Evolutionary conservation across 2,888 invertebrate genomes (phyloP).

Genomic region (Diachrysia chrysitis): DNA sequence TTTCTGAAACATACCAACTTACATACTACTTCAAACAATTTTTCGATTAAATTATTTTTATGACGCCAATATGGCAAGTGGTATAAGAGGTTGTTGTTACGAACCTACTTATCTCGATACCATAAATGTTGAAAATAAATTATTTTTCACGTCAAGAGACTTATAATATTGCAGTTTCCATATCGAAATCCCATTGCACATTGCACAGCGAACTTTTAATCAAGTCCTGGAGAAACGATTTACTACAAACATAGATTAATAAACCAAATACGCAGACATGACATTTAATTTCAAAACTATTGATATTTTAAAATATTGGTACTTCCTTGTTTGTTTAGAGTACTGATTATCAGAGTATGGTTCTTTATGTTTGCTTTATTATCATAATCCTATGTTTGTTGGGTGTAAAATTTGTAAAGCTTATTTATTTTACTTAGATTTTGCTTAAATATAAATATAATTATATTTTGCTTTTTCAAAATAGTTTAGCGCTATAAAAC

Average conservation of each 20-base stretch:
- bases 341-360: too few relatives aligned
- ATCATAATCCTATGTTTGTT: too few relatives aligned
- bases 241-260: constrained; percentile 75
- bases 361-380: too few relatives aligned
- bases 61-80: not conserved
- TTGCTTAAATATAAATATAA: too few relatives aligned
- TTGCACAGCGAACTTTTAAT: constrained; percentile 86
- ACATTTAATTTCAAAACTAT: constrained; percentile 3
- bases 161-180: constrained; percentile 78
- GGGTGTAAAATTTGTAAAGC: too few relatives aligned
- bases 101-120: not conserved
- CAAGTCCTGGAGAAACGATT: constrained; percentile 87
- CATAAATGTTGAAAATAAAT: constrained; percentile 14
- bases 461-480: too few relatives aligned
- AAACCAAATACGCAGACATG: constrained; percentile 30
- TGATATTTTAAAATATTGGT: too few relatives aligned
- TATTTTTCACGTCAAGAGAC: constrained; percentile 60
- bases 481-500: too few relatives aligned
- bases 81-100: not conserved
- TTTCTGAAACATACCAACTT: too few relatives aligned
- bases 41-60: not conserved
- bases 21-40: too few relatives aligned
- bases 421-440: too few relatives aligned
- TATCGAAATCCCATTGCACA: constrained; percentile 86
- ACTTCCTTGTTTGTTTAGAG: too few relatives aligned